Conservation (phyloP, 2,113 vertebrate genomes). For the Gasterosteus nipponicus region DNA sequence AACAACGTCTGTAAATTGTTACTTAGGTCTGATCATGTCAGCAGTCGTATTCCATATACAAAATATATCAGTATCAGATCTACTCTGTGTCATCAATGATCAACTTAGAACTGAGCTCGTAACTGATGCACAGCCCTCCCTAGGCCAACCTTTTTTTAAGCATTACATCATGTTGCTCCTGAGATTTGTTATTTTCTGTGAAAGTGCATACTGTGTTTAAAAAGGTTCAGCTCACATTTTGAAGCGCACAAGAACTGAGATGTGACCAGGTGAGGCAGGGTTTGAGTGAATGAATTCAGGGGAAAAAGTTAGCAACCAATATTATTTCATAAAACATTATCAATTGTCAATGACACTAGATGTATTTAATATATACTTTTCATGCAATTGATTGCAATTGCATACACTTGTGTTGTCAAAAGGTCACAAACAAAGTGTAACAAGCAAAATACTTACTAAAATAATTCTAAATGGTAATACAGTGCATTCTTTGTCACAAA, state of each 20-base stretch:
- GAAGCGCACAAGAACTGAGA: constrained; percentile 15
- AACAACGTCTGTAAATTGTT: neutral
- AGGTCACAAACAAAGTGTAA: neutral
- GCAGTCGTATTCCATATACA: constrained; percentile 13
- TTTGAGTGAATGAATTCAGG: neutral
- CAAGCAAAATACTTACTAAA: neutral
- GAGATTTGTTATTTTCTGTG: neutral
- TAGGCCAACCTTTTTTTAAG: constrained; percentile 40
- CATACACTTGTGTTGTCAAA: neutral
- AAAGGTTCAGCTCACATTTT: constrained; percentile 12
- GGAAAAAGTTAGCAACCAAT: constrained; percentile 4
- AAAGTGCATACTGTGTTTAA: constrained; percentile 41
- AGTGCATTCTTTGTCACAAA: neutral
- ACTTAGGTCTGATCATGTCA: neutral
- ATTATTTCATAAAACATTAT: neutral
- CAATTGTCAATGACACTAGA: neutral
- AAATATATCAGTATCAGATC: constrained; percentile 4
- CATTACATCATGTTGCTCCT: neutral
- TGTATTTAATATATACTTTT: neutral
- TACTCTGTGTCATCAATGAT: constrained; percentile 46
- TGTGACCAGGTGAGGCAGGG: neutral
- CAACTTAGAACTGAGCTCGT: constrained; percentile 29
- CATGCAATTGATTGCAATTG: neutral
- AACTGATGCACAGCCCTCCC: constrained; percentile 42
- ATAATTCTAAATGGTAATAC: neutral